Base-by-base conservation (phyloP, 2,888 invertebrate species). In the Nasonovia ribisnigri region DNA sequence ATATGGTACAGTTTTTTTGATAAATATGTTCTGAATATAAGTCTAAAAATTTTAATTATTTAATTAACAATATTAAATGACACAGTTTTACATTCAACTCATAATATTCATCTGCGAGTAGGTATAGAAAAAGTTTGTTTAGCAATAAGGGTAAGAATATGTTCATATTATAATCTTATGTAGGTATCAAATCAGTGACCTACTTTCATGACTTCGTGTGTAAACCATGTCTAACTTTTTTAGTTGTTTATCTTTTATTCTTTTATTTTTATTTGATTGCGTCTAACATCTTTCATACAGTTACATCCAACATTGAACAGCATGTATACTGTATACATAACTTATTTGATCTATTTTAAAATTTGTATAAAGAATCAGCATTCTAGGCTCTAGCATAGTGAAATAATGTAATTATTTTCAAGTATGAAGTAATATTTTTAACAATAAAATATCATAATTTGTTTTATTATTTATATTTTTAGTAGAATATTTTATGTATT, bases 241-340 rank as follows among this genome's bases (percentile, higher is more conserved):
- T 90, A 36, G 77, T 90, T 90, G 90, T 90, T 90, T 84, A 51
- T 91, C 42, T 77, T 77, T 48, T 51, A 51, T 77, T 36, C 26
- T 77, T 77, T 90, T 84, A 90, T 90, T 90, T 84, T 67, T 43
- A 90, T 77, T 84, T 16, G 51, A 51, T 84, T 54, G 26, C 16
- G 42, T 36, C 36, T 77, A 77, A 77, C 77, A 77, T 77, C 77
- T 36, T 77, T 77, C 36, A 36, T 77, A 8, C 20, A 77, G 77
- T 29, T 43, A 42, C 67, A 42, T 48, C 48, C 36, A 48, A 67
- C 67, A 48, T 77, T 89, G 57, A 60, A 89, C 89, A 60, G 29
- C 29, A 43, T n/a, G 89, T 8, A 89, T 46, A 46, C 46, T 46
- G 16, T 51, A 51, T 43, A 43, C 29, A 43, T 43, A 16, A 43